These are phyloP conservation scores for Netelia inedita DNA, from an alignment of 2,888 invertebrate species.

Conservation along the genomic window DNA sequence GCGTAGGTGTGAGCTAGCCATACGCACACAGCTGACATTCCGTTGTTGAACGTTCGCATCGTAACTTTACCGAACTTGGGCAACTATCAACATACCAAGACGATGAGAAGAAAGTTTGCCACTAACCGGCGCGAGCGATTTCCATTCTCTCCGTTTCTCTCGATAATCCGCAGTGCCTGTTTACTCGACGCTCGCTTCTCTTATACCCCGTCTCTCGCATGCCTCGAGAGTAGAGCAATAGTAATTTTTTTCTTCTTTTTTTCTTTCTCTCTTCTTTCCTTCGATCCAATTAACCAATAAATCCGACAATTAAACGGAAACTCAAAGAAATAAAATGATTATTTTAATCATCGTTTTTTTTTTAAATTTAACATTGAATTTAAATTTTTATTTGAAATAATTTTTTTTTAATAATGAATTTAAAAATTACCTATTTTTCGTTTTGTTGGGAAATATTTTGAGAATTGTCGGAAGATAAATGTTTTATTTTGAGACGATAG, in stretches of 20 bases:
- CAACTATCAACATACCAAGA: constrained; percentile 39
- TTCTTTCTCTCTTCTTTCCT: background rate
- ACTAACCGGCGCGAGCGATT: constrained; percentile 44
- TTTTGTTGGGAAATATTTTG: too few relatives aligned
- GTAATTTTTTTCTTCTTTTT: background rate
- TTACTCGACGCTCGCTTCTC: constrained; percentile 1
- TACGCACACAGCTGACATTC: constrained; percentile 56
- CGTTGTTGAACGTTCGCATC: constrained; percentile 36
- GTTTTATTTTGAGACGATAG: too few relatives aligned
- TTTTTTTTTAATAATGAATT: too few relatives aligned
- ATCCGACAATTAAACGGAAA: background rate
- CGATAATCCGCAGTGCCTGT: constrained; percentile 43
- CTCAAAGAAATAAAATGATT: background rate
- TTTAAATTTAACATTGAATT: too few relatives aligned
- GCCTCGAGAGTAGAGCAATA: constrained; percentile 29
- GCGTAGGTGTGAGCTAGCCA: background rate
- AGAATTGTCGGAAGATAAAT: too few relatives aligned
- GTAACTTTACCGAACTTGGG: constrained; percentile 56
- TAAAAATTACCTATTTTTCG: too few relatives aligned
- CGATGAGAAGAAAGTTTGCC: constrained; percentile 53
- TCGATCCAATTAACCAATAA: background rate
- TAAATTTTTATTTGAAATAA: too few relatives aligned
- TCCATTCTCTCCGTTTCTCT: constrained; percentile 62
- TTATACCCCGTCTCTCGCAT: constrained; percentile 8
- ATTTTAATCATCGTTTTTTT: too few relatives aligned